Evolutionary conservation across 2,888 invertebrate species (phyloP), one percentile per base, ranked within the genome.

Genomic region (Schizotus pectinicornis): DNA sequence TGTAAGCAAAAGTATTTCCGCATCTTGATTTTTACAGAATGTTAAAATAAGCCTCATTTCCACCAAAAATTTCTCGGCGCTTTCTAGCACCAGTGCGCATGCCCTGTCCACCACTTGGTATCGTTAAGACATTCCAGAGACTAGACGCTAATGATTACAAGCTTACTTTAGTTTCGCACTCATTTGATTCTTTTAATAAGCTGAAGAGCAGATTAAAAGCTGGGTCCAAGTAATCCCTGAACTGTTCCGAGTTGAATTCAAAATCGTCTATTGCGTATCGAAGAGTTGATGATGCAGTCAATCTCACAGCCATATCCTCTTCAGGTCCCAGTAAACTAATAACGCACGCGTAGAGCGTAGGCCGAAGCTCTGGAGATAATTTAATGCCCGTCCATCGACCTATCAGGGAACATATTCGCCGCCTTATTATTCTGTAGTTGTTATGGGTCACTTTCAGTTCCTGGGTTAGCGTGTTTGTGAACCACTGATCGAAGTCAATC

Each of bases 401-500:
- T 70, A 93, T 88, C 37, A 95, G 81, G 85, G 92, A 92, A 61
- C 91, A 91, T n/a, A 93, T 89, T 64, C 94, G 83, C 63, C 94
- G 84, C 49, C 94, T 84, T 42, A 95, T 87, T 61, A 95, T 91
- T 72, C 91, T 86, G 74, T 92, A 94, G 74, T 92, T 92, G 60
- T 89, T 87, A 63, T 90, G 90, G 73, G 89, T 89, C 12, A 92
- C 85, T 76, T 90, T 89, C 58, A 97, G 79, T 78, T 98, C 96
- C 72, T 88, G 86, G 51, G 90, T 84, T 46, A 98, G 80, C 34
- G 92, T 90, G 37, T 88, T 89, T 8, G 87, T 87, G 70, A 97
- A 92, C 96, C 96, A 97, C 68, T 89, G 86, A 77, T 97, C 94
- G 79, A 97, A 97, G 78, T 96, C 92, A 35, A 97, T 86, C 87